These are phyloP conservation scores for Ectropis grisescens DNA, from an alignment of 1,140 invertebrate genomes.

Conservation along the genomic window DNA sequence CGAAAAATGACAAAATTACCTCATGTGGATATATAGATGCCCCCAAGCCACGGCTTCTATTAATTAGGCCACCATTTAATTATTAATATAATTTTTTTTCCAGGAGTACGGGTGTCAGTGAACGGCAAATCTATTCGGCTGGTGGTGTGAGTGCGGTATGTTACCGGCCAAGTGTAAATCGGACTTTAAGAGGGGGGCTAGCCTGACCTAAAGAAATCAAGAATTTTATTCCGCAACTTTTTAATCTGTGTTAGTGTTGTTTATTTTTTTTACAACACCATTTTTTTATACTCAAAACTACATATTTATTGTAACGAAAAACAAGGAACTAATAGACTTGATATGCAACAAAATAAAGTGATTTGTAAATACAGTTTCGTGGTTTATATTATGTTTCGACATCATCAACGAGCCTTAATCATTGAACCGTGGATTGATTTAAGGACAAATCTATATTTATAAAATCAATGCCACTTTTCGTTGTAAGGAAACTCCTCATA, in stretches of 20 bases:
- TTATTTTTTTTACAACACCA: constrained; percentile 46
- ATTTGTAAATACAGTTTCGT: constrained; percentile 50
- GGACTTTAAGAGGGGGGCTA: constrained; percentile 20
- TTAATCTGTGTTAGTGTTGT: constrained; percentile 51
- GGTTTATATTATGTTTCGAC: constrained; percentile 13
- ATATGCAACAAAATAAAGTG: constrained; percentile 60
- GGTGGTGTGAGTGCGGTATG: constrained; percentile 23
- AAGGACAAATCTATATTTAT: no score
- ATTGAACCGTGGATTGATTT: no score
- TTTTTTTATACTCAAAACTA: constrained; percentile 62
- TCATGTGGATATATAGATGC: no score
- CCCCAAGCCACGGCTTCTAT: no score
- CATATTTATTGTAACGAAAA: constrained; percentile 59
- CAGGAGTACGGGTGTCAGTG: constrained; percentile 34
- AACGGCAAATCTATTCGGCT: constrained; percentile 43
- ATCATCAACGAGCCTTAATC: no score
- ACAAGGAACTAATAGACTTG: constrained; percentile 53
- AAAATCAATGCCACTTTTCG: no score
- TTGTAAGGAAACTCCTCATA: no score
- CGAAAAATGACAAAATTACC: no score
- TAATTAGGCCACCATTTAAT: no score
- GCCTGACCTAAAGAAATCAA: constrained; percentile 28
- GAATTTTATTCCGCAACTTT: constrained; percentile 23
- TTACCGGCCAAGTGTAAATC: constrained; percentile 28
- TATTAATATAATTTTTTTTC: not conserved